A percentile compares a stretch with the other conserved stretches of the same genome.
phyloP scores from a whole-genome alignment of 1,140 invertebrate genomes.

The Sipha flava region DNA sequence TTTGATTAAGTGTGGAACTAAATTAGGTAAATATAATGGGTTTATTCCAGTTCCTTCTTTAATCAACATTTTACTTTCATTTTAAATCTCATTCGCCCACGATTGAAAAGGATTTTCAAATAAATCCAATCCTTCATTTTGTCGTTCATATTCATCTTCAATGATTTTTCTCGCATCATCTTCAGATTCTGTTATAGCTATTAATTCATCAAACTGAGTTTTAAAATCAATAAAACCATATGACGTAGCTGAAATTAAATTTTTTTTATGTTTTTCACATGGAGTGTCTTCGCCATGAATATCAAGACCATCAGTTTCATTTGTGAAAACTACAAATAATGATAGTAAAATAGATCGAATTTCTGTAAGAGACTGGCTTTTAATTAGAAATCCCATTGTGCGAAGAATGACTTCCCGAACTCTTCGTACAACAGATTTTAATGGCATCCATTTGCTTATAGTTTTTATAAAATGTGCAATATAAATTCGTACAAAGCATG shows the following conservation, averaged over 20 bases:
- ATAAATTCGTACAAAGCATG: background rate
- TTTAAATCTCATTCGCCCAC: background rate
- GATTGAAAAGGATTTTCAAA: background rate
- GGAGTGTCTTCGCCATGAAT: background rate
- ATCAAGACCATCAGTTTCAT: background rate
- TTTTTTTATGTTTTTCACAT: background rate
- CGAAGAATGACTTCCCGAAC: background rate
- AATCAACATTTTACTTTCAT: background rate
- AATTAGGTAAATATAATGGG: background rate
- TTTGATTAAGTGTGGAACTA: background rate
- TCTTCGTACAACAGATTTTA: background rate
- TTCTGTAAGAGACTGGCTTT: background rate
- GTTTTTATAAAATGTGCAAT: background rate
- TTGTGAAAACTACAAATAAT: background rate
- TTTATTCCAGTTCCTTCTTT: background rate
- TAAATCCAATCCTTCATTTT: background rate
- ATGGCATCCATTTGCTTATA: background rate
- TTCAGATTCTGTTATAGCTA: background rate
- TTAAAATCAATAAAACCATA: background rate
- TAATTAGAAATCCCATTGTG: background rate
- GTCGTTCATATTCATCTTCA: background rate
- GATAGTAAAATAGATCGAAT: background rate
- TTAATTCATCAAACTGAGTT: background rate
- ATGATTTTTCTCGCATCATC: background rate
- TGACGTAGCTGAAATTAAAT: background rate